Evolutionary conservation across 1,140 invertebrate species (phyloP), one percentile per base, ranked within the genome.

Genomic region (Ylistrum balloti): DNA sequence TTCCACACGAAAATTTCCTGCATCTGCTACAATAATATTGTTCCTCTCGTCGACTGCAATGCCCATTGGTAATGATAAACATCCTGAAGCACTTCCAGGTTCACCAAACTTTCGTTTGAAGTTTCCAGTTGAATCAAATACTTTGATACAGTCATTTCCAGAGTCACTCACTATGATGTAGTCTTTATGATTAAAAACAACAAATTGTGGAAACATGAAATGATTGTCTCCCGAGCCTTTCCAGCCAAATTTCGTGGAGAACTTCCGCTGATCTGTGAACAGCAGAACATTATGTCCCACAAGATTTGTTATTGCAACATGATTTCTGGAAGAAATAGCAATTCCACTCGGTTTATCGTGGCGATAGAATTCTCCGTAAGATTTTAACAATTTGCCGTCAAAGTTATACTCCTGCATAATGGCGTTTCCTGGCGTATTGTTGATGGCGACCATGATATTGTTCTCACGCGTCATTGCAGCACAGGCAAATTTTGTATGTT

Each of bases 251-350:
- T 99, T 99, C 87, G 98, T 98, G 88, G 99, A 98, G 96, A 99
- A 99, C 86, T 98, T 99, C 86, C 99, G 99, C 95, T 99, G 98
- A 86, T 98, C 99, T 97, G 99, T 99, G 97, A 99, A 99, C 93
- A 99, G 98, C 98, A 99, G 97, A 45, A 97, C 98, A 96, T 98
- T 97, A 96, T 99, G 98, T 97, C 99, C 99, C 97, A 99, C 99
- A 97, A 94, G 90, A 34, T 95, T 94, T 0, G 95, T 94, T 35
- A 96, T 88, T 48, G 93, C 92, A 13, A 93, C 92, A 33, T 95
- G 93, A 88, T 94, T 93, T 86, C 93, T 93, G 20, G 38, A 88
- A 11, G 92, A 92, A 20, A 93, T 85, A 17, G 93, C 92, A 33
- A 96, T 95, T 20, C 95, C 95, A 91, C 94, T 93, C 0, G 95